Evolutionary conservation across 2,797 vertebrate genomes (phyloP).

Genomic region (Sparus aurata): DNA sequence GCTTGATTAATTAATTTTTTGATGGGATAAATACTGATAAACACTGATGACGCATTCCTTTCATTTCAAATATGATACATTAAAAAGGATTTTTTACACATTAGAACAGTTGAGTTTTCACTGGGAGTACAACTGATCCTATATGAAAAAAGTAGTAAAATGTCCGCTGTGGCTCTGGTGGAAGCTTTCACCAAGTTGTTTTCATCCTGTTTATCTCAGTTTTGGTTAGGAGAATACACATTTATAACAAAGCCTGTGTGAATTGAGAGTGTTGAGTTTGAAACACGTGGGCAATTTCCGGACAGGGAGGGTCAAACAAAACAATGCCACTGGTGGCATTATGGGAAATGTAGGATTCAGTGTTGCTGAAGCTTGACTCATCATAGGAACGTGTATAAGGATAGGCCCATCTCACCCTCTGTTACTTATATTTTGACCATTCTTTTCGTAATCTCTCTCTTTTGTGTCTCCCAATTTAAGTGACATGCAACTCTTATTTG

Average conservation of each 20-base stretch:
- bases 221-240: background rate
- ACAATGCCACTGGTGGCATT: background rate
- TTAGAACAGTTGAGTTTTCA: too few species aligned
- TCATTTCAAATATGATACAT: too few species aligned
- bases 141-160: too few species aligned
- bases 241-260: background rate
- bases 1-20: too few species aligned
- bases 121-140: too few species aligned
- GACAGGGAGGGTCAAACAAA: background rate
- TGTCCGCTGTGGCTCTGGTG: background rate
- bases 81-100: too few species aligned
- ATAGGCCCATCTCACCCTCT: background rate
- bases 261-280: background rate
- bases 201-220: background rate
- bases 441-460: background rate
- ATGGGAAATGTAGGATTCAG: slow-evolving; percentile 3
- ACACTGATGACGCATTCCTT: too few species aligned
- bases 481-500: background rate
- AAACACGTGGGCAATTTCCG: background rate
- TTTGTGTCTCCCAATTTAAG: background rate
- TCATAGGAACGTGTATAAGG: too few species aligned
- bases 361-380: background rate
- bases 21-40: too few species aligned
- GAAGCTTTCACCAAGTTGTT: background rate
- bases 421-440: background rate